phyloP scores from a whole-genome alignment of 2,797 vertebrate species.

The Hyperoplus lanceolatus region DNA sequence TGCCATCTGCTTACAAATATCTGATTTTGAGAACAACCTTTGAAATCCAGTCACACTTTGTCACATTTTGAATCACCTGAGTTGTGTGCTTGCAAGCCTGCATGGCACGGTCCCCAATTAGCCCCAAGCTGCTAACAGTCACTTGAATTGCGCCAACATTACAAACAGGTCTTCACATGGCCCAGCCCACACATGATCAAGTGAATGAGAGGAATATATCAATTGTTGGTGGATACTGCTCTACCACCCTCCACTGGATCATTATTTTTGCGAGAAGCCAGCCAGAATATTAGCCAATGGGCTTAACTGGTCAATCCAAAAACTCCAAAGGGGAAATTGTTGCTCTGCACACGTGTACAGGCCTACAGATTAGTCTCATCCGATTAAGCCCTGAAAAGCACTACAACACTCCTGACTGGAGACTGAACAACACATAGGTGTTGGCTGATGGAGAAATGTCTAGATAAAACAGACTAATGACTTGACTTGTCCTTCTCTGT shows the following conservation, averaged over 20 bases:
- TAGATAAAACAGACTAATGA: conserved; percentile 55
- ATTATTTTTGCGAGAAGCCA: conserved; percentile 36
- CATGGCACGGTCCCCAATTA: conserved; percentile 22
- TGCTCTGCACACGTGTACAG: conserved; percentile 34
- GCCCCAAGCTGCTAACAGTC: conserved; percentile 24
- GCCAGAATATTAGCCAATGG: conserved; percentile 23
- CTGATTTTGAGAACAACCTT: conserved; percentile 17
- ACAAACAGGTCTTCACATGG: conserved; percentile 54
- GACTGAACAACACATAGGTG: conserved; percentile 39
- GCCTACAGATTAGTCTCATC: conserved; percentile 70
- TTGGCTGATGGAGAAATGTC: conserved; percentile 50
- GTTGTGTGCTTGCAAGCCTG: conserved; percentile 2
- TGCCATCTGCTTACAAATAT: conserved; percentile 4
- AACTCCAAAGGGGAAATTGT: conserved; percentile 40
- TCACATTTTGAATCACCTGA: not conserved
- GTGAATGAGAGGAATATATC: conserved; percentile 54
- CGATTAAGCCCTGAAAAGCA: conserved; percentile 74
- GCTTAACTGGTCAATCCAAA: conserved; percentile 55
- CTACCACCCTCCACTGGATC: conserved; percentile 43
- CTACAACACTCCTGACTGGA: conserved; percentile 40
- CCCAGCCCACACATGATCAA: conserved; percentile 46
- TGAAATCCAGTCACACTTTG: conserved; percentile 4
- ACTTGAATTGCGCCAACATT: conserved; percentile 39
- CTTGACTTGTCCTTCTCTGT: conserved; percentile 11
- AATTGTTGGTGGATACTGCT: conserved; percentile 41